phyloP scores from a whole-genome alignment of 1,140 invertebrate genomes.

The Semibalanus balanoides region DNA sequence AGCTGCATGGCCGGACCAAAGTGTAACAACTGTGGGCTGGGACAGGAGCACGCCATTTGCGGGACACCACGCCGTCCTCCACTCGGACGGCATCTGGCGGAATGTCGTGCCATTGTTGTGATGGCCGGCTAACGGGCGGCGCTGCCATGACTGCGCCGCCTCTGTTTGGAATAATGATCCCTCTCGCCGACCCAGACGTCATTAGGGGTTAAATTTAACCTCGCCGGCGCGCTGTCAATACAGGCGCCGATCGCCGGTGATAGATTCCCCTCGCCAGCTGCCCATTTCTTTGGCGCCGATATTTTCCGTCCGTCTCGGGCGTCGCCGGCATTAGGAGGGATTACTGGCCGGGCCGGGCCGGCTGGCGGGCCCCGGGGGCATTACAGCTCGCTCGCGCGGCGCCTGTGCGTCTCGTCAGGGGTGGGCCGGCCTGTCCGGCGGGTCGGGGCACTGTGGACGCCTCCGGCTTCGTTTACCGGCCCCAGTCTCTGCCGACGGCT shows the following conservation, averaged over 20 bases:
- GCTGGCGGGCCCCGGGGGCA: no score
- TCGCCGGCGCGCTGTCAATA: not conserved
- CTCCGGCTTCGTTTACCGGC: no score
- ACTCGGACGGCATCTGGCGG: no score
- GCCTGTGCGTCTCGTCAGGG: not conserved
- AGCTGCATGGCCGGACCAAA: no score
- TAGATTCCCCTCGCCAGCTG: not conserved
- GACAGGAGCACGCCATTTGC: no score
- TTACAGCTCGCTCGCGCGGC: not conserved
- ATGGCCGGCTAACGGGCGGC: not conserved
- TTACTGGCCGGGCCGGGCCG: not conserved
- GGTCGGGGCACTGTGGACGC: no score
- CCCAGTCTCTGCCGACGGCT: no score
- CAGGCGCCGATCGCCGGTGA: not conserved
- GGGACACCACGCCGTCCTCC: no score
- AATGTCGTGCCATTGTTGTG: not conserved
- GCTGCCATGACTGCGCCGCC: not conserved
- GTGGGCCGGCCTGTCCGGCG: no score
- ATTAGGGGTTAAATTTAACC: not conserved
- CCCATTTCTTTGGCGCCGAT: not conserved
- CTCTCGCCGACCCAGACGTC: not conserved
- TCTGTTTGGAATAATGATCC: conserved; percentile 2
- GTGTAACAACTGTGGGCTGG: no score
- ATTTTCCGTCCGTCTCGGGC: not conserved
- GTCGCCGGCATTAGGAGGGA: not conserved